A percentile compares a stretch with the other conserved stretches of the same genome.
These are phyloP conservation scores for Nothoprocta pentlandii DNA, from an alignment of 2,113 vertebrate genomes.

Conservation along the genomic window DNA sequence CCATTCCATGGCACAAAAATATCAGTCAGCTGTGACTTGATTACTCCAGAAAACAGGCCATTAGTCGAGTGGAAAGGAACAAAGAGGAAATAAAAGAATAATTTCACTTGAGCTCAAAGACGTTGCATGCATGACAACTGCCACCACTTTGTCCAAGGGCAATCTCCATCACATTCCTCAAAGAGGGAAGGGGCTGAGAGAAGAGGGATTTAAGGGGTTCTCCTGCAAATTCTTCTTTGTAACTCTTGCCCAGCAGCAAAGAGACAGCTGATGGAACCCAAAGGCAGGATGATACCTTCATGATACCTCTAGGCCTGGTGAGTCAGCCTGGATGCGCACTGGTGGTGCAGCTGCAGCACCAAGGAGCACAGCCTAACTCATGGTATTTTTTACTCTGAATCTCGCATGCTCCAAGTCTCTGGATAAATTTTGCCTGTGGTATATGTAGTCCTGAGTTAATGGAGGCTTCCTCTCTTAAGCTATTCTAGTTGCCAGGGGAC, in stretches of 20 bases:
- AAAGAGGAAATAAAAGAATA: slow-evolving; percentile 25
- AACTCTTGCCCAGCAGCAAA: no score
- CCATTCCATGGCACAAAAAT: slow-evolving; percentile 38
- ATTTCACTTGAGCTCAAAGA: slow-evolving; percentile 25
- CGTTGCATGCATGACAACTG: slow-evolving; percentile 42
- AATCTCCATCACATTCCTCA: background rate
- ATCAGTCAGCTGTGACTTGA: slow-evolving; percentile 62
- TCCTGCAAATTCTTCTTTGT: background rate
- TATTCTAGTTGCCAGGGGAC: background rate
- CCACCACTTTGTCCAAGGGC: background rate
- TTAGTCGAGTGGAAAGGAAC: slow-evolving; percentile 54
- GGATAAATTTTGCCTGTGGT: background rate
- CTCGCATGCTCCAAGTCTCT: background rate
- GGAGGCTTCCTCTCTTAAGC: rapidly evolving
- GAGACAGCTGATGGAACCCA: background rate
- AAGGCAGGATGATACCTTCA: no score
- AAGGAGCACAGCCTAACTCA: background rate
- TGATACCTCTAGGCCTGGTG: background rate
- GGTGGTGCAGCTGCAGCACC: background rate
- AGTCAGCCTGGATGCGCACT: rapidly evolving
- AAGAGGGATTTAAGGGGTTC: background rate
- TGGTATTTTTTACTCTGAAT: background rate
- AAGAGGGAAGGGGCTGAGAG: background rate
- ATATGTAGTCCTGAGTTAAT: background rate
- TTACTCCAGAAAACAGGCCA: slow-evolving; percentile 53